Conservation (phyloP, 2,888 invertebrate genomes). For the Temnothorax rugatulus region DNA sequence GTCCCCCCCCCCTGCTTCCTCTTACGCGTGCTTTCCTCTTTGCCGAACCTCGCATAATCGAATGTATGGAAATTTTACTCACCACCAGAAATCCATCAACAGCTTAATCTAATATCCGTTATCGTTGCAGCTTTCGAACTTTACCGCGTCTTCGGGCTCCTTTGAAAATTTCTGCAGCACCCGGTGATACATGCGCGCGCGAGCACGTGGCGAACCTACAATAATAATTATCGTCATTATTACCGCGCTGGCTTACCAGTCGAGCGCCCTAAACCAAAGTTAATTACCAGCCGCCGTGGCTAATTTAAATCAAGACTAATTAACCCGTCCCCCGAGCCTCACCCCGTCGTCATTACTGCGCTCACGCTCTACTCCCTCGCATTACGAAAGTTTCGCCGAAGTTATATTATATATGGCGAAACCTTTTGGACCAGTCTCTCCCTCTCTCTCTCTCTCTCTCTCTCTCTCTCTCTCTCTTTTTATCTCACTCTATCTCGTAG, state of each 20-base stretch:
- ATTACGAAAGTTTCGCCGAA: constrained; percentile 79
- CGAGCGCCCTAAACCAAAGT: constrained; percentile 78
- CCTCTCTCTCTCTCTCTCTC: not conserved
- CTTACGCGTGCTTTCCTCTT: not conserved
- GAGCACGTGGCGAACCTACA: constrained; percentile 55
- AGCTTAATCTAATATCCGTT: constrained; percentile 54
- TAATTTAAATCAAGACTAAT: constrained; percentile 84
- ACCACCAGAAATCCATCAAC: constrained; percentile 36
- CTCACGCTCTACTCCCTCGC: constrained; percentile 66
- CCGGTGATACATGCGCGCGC: constrained; percentile 19
- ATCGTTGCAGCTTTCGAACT: constrained; percentile 25
- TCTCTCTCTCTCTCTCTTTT: not conserved
- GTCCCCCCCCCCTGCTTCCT: not conserved
- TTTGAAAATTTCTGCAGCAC: constrained; percentile 44
- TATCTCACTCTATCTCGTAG: not conserved
- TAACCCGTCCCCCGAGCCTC: constrained; percentile 68
- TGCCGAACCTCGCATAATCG: constrained; percentile 3
- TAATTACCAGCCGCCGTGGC: constrained; percentile 81
- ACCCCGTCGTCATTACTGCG: constrained; percentile 60
- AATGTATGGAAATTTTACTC: constrained; percentile 31
- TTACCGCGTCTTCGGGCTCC: not conserved
- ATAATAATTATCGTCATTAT: constrained; percentile 77
- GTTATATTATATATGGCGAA: constrained; percentile 66
- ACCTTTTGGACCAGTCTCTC: constrained; percentile 18
- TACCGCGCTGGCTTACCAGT: constrained; percentile 71